Base-by-base conservation (phyloP, 2,888 invertebrate genomes). In the Drosophila flavopinicola region DNA sequence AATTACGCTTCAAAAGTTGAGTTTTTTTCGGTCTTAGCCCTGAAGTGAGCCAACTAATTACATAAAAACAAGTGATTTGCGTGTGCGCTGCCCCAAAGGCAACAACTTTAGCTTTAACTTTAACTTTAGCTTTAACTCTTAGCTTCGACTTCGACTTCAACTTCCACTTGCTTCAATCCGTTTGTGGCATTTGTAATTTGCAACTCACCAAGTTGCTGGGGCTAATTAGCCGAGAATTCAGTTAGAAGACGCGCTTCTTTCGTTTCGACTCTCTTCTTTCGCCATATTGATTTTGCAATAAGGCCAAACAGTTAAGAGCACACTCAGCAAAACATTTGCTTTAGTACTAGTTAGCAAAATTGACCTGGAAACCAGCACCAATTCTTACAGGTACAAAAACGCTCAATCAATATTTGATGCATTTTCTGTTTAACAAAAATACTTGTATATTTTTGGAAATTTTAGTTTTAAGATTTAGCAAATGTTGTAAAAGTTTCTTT, bases 1-100 rank as follows among this genome's bases (percentile, higher is more conserved):
- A 86, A 86, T 88, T 88, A 88, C 75, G 59, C 75, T 72, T 48
- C 49, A 66, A 63, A 77, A 70, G 66, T 77, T 69, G 27, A 33
- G 33, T 17, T 47, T 44, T 24, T 35, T 24, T n/a, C n/a, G 41
- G 45, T 32, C 10, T 58, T 48, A 61, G 66, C 37, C 52, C 45
- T 38, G 53, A 68, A 59, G 48, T 45, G 27, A 59, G 68, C 35
- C 41, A 38, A 66, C 61, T 80, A 80, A 80, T 80, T 80, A 86
- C 86, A 86, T 61, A 67, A 74, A 85, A 79, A 84, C 66, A 79
- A 79, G 78, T 78, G 86, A 83, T 83, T 85, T 82, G 77, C 80
- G 74, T 79, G 79, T 83, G 66, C 78, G 53, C 53, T 56, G 54
- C 45, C 42, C 64, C 52, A 71, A 17, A 33, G 66, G 58, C 70